Percentiles rank a stretch among this genome's conserved stretches.
Conservation (phyloP, 2,113 vertebrate species). For the Ia io region DNA sequence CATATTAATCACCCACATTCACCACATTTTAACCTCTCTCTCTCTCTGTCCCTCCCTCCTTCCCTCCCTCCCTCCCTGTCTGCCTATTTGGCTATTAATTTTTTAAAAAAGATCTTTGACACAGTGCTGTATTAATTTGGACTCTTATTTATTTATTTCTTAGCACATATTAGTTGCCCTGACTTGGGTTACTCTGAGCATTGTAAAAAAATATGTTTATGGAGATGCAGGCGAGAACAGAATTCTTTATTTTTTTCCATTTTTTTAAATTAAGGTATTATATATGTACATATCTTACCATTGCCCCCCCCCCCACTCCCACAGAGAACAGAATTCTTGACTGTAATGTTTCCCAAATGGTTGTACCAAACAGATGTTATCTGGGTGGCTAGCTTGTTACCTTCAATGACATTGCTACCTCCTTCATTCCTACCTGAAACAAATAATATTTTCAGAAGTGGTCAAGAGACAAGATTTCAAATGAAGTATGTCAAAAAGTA, state of each 20-base stretch:
- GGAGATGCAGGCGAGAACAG: not conserved
- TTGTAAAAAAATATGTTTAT: not conserved
- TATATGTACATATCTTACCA: no score
- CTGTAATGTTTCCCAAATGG: not conserved
- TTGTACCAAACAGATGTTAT: not conserved
- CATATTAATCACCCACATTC: not conserved
- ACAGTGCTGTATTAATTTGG: not conserved
- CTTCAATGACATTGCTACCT: not conserved
- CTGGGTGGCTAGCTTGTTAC: not conserved
- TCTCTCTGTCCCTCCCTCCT: not conserved
- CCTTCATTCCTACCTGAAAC: not conserved
- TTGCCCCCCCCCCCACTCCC: no score
- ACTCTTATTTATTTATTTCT: not conserved
- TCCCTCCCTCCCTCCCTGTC: no score
- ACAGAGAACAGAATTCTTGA: not conserved
- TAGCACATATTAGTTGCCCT: not conserved
- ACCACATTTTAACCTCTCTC: not conserved
- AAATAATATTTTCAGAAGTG: conserved; percentile 13
- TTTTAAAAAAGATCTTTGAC: not conserved
- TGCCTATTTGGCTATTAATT: not conserved
- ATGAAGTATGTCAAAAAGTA: not conserved
- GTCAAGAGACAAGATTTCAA: conserved; percentile 24
- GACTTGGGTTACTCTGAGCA: not conserved
- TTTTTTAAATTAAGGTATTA: no score
- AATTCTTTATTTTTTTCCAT: no score